These are phyloP conservation scores for Drosophila nasuta DNA, from an alignment of 1,140 invertebrate genomes.

Conservation along the genomic window DNA sequence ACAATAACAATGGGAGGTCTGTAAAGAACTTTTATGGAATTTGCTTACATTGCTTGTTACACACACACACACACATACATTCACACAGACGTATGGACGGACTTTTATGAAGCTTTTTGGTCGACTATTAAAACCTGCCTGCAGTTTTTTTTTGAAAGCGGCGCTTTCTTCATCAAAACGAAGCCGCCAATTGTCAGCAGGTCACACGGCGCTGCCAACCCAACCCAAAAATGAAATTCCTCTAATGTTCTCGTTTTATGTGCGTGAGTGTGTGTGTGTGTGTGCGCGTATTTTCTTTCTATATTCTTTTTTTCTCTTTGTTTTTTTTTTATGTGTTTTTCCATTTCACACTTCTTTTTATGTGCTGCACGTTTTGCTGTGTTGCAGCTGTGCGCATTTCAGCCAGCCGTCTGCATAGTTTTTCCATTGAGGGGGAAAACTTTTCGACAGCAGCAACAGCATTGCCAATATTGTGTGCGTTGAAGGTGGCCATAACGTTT, in stretches of 20 bases:
- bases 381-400: constrained; percentile 55
- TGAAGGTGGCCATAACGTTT: constrained; percentile 55
- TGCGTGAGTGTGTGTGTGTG: constrained; percentile 6
- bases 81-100: not conserved
- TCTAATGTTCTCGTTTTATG: constrained; percentile 44
- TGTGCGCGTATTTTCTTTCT: constrained; percentile 1
- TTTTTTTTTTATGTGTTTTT: constrained; percentile 39
- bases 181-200: constrained; percentile 35
- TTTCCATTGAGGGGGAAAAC: constrained; percentile 42
- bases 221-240: constrained; percentile 28
- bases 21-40: constrained; percentile 37
- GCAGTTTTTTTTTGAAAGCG: constrained; percentile 27
- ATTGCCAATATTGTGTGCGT: constrained; percentile 67
- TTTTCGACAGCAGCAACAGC: constrained; percentile 39
- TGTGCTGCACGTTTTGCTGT: constrained; percentile 49
- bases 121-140: not conserved
- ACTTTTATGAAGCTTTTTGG: constrained; percentile 10
- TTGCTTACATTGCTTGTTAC: constrained; percentile 30
- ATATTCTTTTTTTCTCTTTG: constrained; percentile 26
- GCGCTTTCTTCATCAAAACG: constrained; percentile 20
- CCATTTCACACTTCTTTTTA: constrained; percentile 64
- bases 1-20: constrained; percentile 31
- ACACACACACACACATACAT: constrained; percentile 8
- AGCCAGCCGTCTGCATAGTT: constrained; percentile 47
- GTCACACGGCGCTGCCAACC: constrained; percentile 34